Conservation (phyloP, 1,140 invertebrate genomes). For the Aplysia californica region DNA sequence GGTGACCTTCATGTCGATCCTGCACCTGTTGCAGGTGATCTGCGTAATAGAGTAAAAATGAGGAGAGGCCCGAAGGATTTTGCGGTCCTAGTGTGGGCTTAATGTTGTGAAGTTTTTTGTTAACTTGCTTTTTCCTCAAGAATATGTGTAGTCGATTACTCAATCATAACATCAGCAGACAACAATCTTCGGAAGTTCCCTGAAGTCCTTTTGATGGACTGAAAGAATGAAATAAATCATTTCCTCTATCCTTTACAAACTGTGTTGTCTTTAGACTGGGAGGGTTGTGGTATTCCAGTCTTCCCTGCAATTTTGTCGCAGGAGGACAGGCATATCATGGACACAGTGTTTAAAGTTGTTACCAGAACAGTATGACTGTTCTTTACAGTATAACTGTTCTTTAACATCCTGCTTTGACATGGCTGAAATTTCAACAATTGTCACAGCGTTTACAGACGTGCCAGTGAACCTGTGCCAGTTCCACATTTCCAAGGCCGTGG, state of each 20-base stretch:
- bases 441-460: neutral
- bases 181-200: neutral
- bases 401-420: neutral
- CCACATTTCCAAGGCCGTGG: neutral
- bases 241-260: neutral
- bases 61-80: too few species aligned
- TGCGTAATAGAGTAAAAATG: too few species aligned
- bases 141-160: too few species aligned
- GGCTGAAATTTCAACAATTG: neutral
- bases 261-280: neutral
- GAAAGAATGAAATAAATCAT: neutral
- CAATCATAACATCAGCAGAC: too few species aligned
- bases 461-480: neutral
- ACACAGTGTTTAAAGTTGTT: too few species aligned
- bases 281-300: neutral
- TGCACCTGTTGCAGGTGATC: too few species aligned
- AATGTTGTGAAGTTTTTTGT: too few species aligned
- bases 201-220: neutral
- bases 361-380: too few species aligned
- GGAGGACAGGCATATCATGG: too few species aligned
- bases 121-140: too few species aligned
- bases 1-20: too few species aligned
- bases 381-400: neutral
- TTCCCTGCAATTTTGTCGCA: neutral
- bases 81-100: too few species aligned